Evolutionary conservation across 2,888 invertebrate genomes (phyloP), one percentile per base, ranked within the genome.

Genomic region (Cabera pusaria): DNA sequence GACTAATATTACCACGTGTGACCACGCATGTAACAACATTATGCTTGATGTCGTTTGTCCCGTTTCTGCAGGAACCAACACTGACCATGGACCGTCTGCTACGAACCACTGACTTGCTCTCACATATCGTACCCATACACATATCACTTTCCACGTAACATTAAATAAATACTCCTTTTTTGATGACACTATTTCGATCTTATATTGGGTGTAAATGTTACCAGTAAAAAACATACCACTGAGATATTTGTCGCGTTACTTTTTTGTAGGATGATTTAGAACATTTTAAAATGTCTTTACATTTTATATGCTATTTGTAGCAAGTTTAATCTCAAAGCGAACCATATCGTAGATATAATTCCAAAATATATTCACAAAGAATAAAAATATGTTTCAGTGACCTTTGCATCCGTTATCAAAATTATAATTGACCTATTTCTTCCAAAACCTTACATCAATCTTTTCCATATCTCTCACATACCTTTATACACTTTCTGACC

Each of bases 31-130:
- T 81, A 82, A 84, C 78, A 71, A 59, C 60, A 51, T 65, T 56
- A 59, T 56, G 87, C 87, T 87, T 84, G 82, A 81, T 79, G 80
- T 79, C 53, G 71, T 84, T 67, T 86, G 81, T 86, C 76, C 77
- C 72, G 50, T 75, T 72, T 82, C 77, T 67, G 62, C 87, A 88
- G 88, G 88, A 80, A 87, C 82, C 86, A 88, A 78, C 80, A 77
- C 71, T 56, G 88, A 87, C 39, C 79, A 78, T 66, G 85, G 85
- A 65, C 78, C 85, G 74, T 77, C 87, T 69, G 31, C 34, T 29
- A 68, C 71, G 53, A 73, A 74, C 73, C 76, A 85, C 72, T 86
- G 76, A 84, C 42, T 56, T 31, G 44, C 39, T 53, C 49, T 58
- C 57, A 39, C 45, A 47, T 51, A 52, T 53, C 50, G 47, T 46